phyloP scores from a whole-genome alignment of 1,140 invertebrate species.

The Gryllus bimaculatus region DNA sequence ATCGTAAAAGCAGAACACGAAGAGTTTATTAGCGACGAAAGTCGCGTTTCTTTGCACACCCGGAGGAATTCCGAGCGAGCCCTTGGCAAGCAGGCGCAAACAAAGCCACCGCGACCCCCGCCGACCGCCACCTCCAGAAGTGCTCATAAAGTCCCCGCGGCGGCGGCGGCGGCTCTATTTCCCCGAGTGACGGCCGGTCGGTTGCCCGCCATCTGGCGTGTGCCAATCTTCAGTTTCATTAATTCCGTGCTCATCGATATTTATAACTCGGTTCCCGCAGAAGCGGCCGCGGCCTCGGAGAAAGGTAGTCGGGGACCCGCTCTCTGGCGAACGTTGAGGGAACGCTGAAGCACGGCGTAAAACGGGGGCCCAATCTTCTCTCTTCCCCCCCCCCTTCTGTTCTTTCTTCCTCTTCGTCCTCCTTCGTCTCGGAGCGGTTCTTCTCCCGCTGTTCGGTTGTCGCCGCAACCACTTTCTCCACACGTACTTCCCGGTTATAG shows the following conservation, averaged over 20 bases:
- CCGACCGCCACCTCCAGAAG: too few relatives aligned
- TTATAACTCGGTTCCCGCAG: neutral
- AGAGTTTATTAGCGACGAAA: too few relatives aligned
- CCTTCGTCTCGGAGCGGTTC: neutral
- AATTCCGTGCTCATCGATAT: slow-evolving; percentile 1
- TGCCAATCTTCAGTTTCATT: neutral
- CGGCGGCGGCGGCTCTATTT: too few relatives aligned
- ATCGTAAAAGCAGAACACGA: too few relatives aligned
- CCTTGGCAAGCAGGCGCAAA: too few relatives aligned
- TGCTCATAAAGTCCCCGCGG: too few relatives aligned
- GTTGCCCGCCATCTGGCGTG: neutral
- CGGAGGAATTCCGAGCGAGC: too few relatives aligned
- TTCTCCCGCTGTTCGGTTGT: neutral
- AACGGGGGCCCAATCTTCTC: neutral
- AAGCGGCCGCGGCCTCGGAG: neutral
- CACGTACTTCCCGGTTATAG: neutral
- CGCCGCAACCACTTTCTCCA: neutral
- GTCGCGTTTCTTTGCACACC: too few relatives aligned
- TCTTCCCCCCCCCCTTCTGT: neutral
- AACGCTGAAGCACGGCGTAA: neutral
- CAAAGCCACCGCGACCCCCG: too few relatives aligned
- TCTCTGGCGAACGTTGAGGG: neutral
- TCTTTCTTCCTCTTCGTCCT: neutral
- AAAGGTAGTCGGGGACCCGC: neutral
- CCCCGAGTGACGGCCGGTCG: too few relatives aligned